A percentile compares a stretch with the other conserved stretches of the same genome.
Conservation (phyloP, 2,113 vertebrate genomes). For the Vulpes lagopus region DNA sequence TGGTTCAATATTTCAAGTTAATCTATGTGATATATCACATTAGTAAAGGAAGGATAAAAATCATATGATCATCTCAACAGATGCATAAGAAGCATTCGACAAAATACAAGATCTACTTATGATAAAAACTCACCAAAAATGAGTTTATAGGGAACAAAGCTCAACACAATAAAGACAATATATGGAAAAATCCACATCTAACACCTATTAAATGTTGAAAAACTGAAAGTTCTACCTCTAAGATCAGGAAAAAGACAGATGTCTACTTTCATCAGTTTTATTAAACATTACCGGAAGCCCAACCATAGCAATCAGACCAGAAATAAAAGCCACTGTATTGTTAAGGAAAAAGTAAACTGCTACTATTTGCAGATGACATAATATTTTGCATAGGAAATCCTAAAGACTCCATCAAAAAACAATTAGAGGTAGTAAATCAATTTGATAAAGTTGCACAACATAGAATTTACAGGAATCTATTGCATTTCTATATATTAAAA, state of each 20-base stretch:
- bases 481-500: not conserved
- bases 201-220: not conserved
- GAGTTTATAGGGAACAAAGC: not conserved
- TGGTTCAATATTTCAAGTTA: not conserved
- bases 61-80: not conserved
- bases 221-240: not conserved
- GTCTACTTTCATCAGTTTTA: not conserved
- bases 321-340: not conserved
- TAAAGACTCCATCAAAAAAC: not conserved
- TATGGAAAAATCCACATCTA: not conserved
- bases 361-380: not conserved
- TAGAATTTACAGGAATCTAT: not conserved
- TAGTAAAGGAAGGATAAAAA: not conserved
- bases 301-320: not conserved
- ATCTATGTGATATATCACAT: not conserved
- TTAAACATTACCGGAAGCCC: not conserved
- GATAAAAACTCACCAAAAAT: not conserved
- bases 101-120: not conserved
- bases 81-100: not conserved
- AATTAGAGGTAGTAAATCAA: not conserved
- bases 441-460: not conserved
- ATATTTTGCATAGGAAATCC: not conserved
- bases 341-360: not conserved
- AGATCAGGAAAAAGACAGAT: not conserved
- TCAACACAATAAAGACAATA: not conserved